Conservation (phyloP, 2,113 vertebrate genomes). For the Tyrannus savana region DNA sequence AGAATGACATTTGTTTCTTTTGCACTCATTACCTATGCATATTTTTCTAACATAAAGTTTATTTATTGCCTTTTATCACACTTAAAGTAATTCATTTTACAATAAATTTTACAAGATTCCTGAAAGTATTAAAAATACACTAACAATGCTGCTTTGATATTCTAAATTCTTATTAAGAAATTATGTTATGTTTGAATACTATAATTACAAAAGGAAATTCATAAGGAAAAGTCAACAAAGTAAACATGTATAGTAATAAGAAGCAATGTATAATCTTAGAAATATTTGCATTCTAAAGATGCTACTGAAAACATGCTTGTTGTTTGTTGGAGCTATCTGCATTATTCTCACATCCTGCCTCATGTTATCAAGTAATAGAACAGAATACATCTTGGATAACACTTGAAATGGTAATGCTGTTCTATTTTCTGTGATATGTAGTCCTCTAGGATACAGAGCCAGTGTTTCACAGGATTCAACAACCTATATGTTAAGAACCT, state of each 20-base stretch:
- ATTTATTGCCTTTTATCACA: not conserved
- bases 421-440: not conserved
- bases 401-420: not conserved
- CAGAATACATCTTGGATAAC: not conserved
- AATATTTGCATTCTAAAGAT: not conserved
- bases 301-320: not conserved
- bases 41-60: not conserved
- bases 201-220: not conserved
- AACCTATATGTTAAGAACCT: not conserved
- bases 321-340: not conserved
- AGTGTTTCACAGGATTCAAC: not conserved
- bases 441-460: not conserved
- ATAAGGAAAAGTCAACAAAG: not conserved
- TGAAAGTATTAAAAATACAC: not conserved
- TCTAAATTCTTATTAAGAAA: not conserved
- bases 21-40: not conserved
- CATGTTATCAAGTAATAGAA: not conserved
- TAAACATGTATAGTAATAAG: not conserved
- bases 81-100: not conserved
- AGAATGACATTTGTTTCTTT: not conserved
- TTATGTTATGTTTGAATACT: not conserved
- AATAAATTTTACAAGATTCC: not conserved
- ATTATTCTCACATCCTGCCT: not conserved
- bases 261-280: not conserved
- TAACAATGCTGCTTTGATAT: not conserved